These are phyloP conservation scores for Heterocephalus glaber DNA, from an alignment of 2,113 vertebrate species.

Conservation along the genomic window DNA sequence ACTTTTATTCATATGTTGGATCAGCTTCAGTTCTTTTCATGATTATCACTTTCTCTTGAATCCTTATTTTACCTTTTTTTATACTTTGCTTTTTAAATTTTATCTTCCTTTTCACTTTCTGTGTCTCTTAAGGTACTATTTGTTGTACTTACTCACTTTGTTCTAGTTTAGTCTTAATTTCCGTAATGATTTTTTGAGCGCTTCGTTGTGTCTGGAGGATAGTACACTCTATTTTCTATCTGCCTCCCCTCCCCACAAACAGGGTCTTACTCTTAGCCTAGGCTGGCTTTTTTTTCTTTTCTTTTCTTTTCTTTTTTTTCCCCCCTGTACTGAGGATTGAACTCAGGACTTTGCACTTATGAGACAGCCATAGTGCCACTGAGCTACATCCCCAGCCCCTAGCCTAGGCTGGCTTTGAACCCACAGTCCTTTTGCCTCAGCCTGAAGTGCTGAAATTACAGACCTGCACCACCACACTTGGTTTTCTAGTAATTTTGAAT, in stretches of 20 bases:
- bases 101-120: not conserved
- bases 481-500: not conserved
- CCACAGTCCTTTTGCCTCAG: not conserved
- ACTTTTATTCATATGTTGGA: not conserved
- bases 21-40: not conserved
- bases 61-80: not conserved
- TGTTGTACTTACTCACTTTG: not conserved
- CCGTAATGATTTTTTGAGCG: not conserved
- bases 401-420: too few relatives aligned
- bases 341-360: too few relatives aligned
- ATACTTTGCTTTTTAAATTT: constrained; percentile 17
- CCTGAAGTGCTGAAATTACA: not conserved
- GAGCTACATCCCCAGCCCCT: too few relatives aligned
- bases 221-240: not conserved
- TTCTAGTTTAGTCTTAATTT: constrained; percentile 11
- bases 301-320: too few relatives aligned
- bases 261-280: not conserved
- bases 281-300: too few relatives aligned
- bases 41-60: not conserved
- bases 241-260: not conserved
- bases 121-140: not conserved
- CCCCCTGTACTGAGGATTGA: too few relatives aligned
- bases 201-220: not conserved
- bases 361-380: too few relatives aligned
- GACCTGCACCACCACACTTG: too few relatives aligned